Conservation (phyloP, 2,797 vertebrate species). For the Fringilla coelebs region DNA sequence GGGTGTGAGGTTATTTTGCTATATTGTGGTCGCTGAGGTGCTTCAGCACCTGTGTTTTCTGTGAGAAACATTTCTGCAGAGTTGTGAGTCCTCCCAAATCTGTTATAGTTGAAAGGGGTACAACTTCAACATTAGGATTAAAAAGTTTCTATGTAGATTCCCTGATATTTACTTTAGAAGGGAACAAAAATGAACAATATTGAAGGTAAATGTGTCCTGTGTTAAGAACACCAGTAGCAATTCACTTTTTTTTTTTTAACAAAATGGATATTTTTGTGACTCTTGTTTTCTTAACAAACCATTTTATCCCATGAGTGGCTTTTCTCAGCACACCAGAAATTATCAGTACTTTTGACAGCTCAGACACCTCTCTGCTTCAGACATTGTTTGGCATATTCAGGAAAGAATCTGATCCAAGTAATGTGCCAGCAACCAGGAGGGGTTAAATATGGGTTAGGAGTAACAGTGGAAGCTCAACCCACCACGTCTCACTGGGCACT, state of each 20-base stretch:
- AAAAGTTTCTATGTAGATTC: neutral
- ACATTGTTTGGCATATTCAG: neutral
- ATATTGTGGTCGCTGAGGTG: accelerated
- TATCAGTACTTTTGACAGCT: neutral
- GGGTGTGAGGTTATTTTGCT: neutral
- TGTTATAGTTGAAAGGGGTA: neutral
- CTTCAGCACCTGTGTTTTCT: accelerated
- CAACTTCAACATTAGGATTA: neutral
- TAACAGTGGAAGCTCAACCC: neutral
- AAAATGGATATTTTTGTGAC: neutral
- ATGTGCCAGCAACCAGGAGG: neutral
- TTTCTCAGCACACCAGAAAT: neutral
- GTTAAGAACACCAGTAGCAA: neutral
- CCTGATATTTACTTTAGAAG: neutral
- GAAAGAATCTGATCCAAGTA: neutral
- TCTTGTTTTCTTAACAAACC: neutral
- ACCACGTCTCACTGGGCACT: accelerated
- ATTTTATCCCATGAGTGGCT: neutral
- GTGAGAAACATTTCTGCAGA: neutral
- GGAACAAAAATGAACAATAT: neutral
- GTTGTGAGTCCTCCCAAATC: neutral
- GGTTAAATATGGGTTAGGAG: neutral
- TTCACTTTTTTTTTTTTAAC: neutral
- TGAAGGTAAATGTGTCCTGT: neutral
- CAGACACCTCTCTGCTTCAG: neutral